Base-by-base conservation (phyloP, 2,888 invertebrate species). In the Rotaria sp. region DNA sequence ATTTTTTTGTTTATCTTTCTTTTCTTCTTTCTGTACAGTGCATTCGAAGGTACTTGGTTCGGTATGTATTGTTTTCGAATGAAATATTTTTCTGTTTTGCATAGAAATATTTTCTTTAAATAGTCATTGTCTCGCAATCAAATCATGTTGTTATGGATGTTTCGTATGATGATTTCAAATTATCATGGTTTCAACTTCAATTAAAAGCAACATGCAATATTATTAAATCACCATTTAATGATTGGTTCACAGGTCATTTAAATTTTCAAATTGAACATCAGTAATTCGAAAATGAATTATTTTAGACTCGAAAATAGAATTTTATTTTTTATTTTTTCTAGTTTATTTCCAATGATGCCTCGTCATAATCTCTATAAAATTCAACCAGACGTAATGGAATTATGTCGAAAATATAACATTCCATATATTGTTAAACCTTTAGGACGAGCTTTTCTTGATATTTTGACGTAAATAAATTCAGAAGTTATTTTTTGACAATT, bases 181-280 rank as follows among this genome's bases (percentile, higher is more conserved):
- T 87, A 21, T 87, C 88, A 5, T 89, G 89, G 89, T 84, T 89
- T 24, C 85, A 88, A 21, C 85, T 88, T 10, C 89, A 89, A 88
- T 88, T 90, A 26, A 87, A 88, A 30, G 89, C 90, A 3, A 90
- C 90, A 13, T 90, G 90, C 87, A 89, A 91, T 88, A 89, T 90
- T 21, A 89, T 89, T 67, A 88, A 89, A 67, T 89, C 89, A 15
- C 87, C 88, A 88, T 91, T 91, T 88, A 91, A 90, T 88, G 90
- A 91, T 88, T 91, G 91, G 91, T 90, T 91, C 88, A 90, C 90
- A 0, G 91, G 91, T 18, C 90, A 91, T 87, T 90, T 91, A 85
- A 91, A 91, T 88, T 91, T 89, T 88, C 91, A 91, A 88, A 90
- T 91, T 80, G 91, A 91, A 87, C 91, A 91, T 87, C 91, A 91